Evolutionary conservation across 2,797 vertebrate species (phyloP), one percentile per base, ranked within the genome.

Genomic region (Poecilia wingei): DNA sequence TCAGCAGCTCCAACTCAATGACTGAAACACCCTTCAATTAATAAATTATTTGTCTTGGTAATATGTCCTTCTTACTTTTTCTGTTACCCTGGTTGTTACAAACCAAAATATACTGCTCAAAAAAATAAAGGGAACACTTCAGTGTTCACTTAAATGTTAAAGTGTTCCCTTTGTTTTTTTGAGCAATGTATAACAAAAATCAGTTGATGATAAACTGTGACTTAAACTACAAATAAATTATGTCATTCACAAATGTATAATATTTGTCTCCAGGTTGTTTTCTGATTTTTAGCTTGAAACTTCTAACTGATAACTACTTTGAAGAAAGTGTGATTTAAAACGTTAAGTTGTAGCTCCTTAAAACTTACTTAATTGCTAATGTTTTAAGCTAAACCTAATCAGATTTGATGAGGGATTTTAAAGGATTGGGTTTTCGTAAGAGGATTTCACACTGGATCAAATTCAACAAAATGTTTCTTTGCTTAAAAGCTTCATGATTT

Each of bases 351-450:
- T 22, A 69, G 53, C 76, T 75, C 72, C 75, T 80, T 78, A 68
- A 66, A 83, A 77, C 69, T 74, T 73, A 71, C 49, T 77, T 82
- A 76, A 79, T 82, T 79, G 53, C 70, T 68, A 79, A 83, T 72
- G 41, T 75, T 78, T 70, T 59, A 70, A 72, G 72, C 28, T 82
- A 45, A 64, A 69, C 45, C 36, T 71, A 78, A 78, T 72, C 46
- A 72, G 55, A 79, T 74, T 78, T 59, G 51, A 77, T 74, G 18
- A 70, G 64, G 73, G 66, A 72, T 72, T 82, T 69, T n/a, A 72
- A 64, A 53, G 70, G 79, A 80, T 72, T 76, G 45, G n/a, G 75
- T 20, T 69, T 69, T 3, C 3, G 10, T 76, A 43, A 72, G n/a
- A 76, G 47, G 55, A 74, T 83, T 39, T 47, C 12, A 75, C 70